Conservation (phyloP, 1,140 invertebrate genomes). For the Hylyphantes graminicola region DNA sequence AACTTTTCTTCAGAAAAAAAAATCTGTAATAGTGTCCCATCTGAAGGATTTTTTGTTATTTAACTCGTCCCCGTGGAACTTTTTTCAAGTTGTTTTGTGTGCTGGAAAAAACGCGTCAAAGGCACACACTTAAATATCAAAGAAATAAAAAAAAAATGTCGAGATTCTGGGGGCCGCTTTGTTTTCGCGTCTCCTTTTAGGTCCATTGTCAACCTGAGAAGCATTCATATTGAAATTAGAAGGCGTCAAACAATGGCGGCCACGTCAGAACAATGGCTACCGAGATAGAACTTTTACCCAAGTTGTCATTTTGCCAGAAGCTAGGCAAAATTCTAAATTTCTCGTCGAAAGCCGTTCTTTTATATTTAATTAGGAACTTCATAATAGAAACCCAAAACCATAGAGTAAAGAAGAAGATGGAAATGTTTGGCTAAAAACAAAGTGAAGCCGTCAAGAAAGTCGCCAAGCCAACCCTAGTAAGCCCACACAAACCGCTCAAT, state of each 20-base stretch:
- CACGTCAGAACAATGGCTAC: slow-evolving; percentile 22
- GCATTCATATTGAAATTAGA: slow-evolving; percentile 57
- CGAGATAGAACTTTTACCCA: slow-evolving; percentile 15
- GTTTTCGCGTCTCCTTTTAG: background rate
- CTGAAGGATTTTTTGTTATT: background rate
- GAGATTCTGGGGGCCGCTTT: background rate
- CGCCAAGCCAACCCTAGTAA: too few species aligned
- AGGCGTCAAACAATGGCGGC: slow-evolving; percentile 4
- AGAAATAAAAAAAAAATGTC: background rate
- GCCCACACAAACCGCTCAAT: too few species aligned
- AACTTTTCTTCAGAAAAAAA: slow-evolving; percentile 4
- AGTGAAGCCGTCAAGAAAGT: too few species aligned
- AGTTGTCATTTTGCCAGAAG: slow-evolving; percentile 57
- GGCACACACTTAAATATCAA: slow-evolving; percentile 32
- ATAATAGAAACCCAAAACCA: slow-evolving; percentile 23
- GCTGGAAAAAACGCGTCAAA: slow-evolving; percentile 12
- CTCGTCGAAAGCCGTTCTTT: slow-evolving; percentile 26
- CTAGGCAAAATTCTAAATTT: slow-evolving; percentile 47
- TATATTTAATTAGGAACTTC: slow-evolving; percentile 55
- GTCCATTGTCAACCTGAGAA: slow-evolving; percentile 44
- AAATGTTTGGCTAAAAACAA: too few species aligned
- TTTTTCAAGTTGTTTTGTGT: slow-evolving; percentile 4
- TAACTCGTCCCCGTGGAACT: background rate
- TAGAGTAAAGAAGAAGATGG: background rate
- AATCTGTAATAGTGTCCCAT: slow-evolving; percentile 12